phyloP scores from a whole-genome alignment of 2,797 vertebrate genomes.

The Myioborus miniatus region DNA sequence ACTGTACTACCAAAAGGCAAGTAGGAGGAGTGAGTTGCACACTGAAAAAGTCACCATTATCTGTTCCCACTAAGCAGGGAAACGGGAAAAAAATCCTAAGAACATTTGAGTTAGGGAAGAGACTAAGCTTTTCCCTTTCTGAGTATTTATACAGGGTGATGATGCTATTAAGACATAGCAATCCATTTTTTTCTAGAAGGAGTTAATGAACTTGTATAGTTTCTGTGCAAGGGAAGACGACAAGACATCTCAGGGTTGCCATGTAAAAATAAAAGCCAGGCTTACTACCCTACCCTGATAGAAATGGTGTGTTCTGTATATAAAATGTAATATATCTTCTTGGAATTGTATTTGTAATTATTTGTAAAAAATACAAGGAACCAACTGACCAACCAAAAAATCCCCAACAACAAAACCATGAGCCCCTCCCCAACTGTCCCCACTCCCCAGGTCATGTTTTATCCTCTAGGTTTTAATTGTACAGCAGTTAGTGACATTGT shows the following conservation, averaged over 20 bases:
- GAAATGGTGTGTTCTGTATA: conserved; percentile 72
- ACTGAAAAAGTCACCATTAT: background rate
- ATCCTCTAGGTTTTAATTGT: conserved; percentile 78
- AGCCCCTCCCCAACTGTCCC: background rate
- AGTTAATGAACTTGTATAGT: conserved; percentile 65
- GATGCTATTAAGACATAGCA: conserved; percentile 65
- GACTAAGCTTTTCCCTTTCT: conserved; percentile 38
- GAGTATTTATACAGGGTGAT: conserved; percentile 57
- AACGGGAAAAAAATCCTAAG: background rate
- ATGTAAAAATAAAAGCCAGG: conserved; percentile 70
- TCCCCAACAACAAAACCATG: background rate
- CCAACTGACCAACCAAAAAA: conserved; percentile 39
- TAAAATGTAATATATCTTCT: conserved; percentile 77
- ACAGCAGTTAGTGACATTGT: conserved; percentile 72
- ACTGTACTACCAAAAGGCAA: conserved; percentile 13
- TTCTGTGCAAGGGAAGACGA: conserved; percentile 63
- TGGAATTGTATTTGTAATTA: conserved; percentile 78
- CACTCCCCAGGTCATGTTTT: conserved; percentile 68
- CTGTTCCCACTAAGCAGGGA: conserved; percentile 17
- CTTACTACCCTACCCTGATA: conserved; percentile 62
- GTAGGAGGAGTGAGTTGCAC: conserved; percentile 42
- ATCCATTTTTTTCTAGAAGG: conserved; percentile 55
- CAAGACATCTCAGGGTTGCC: conserved; percentile 64
- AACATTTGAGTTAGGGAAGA: conserved; percentile 8
- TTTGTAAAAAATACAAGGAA: conserved; percentile 76